Base-by-base conservation (phyloP, 1,140 invertebrate species). In the Drosophila arawakana region DNA sequence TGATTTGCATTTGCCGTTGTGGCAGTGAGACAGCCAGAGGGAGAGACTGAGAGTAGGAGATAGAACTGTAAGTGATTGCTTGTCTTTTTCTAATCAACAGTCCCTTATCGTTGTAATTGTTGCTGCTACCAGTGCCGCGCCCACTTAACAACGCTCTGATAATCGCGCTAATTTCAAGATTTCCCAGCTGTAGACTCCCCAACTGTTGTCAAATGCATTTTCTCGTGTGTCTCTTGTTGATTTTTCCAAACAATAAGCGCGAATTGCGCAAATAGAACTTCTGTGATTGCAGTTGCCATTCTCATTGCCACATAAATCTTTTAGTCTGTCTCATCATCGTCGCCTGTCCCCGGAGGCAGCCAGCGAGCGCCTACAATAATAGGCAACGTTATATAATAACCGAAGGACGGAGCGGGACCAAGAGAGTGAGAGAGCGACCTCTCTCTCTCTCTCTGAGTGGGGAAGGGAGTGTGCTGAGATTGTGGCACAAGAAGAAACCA, bases 161-260 rank as follows among this genome's bases (percentile, higher is more conserved):
- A 90, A 90, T 90, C 88, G 88, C 80, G 88, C 88, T 90, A 90
- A 90, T 90, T 90, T 90, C 82, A 90, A 90, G 88, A 90, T 90
- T 90, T 90, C 88, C 88, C 88, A 91, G 78, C 88, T 81, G 83
- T 75, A 71, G 76, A 69, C 35, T 13, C 44, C 41, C 37, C 57
- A 68, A 52, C 59, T 30, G 25, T 30, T 25, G 63, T 66, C 78
- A 80, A 86, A 86, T 88, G 83, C 84, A 81, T 78, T 89, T 30
- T 84, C 73, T 89, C 74, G 65, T 76, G 59, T 86, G 52, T 35
- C 52, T 55, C 37, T 18, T 57, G 82, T 86, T 88, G 84, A 89
- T 90, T 88, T 85, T 89, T 89, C 85, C 84, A 78, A 89, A 89
- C 84, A 89, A 89, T 89, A 89, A 90, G 85, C 84, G 80, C 78